Percentiles rank a stretch among this genome's conserved stretches.
phyloP scores from a whole-genome alignment of 1,140 invertebrate genomes.

The Ruditapes philippinarum region DNA sequence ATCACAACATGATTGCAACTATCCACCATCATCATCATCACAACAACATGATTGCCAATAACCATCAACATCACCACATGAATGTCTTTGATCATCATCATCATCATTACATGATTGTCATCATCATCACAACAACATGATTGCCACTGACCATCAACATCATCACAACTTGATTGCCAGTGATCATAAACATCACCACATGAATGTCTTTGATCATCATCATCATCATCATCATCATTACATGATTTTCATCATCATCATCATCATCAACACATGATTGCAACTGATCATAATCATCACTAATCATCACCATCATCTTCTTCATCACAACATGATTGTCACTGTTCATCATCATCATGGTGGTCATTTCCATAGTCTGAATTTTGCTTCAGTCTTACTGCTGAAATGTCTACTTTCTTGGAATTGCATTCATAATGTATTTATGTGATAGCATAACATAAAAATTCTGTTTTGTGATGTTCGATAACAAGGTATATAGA shows the following conservation, averaged over 20 bases:
- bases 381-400: no score
- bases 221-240: background rate
- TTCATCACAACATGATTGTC: background rate
- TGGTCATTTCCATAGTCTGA: background rate
- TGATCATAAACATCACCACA: background rate
- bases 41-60: no score
- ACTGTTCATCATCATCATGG: slow-evolving; percentile 19
- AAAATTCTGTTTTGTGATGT: no score
- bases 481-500: no score
- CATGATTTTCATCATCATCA: background rate
- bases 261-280: no score
- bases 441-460: no score
- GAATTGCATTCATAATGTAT: no score
- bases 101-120: no score
- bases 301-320: slow-evolving; percentile 9
- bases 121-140: slow-evolving; percentile 23
- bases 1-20: no score
- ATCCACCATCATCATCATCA: background rate
- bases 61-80: no score
- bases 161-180: slow-evolving; percentile 4
- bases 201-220: background rate
- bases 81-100: no score
- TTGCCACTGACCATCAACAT: background rate
- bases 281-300: slow-evolving; percentile 5
- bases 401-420: no score